Conservation (phyloP, 2,113 vertebrate genomes). For the Etheostoma cragini region DNA sequence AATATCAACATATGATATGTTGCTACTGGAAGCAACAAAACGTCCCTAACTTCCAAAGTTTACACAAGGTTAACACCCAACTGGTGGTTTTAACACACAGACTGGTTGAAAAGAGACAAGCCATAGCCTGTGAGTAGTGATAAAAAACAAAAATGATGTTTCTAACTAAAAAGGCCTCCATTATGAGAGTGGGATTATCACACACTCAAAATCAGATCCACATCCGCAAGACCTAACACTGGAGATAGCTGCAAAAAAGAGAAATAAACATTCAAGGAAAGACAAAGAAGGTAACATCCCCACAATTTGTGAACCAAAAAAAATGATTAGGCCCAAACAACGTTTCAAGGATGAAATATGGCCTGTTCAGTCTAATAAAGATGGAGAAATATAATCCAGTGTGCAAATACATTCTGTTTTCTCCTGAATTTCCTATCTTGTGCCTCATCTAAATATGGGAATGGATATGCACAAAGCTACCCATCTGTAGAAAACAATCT, state of each 20-base stretch:
- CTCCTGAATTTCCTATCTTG: neutral
- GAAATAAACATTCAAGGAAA: neutral
- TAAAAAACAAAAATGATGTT: conserved; percentile 17
- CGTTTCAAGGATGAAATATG: neutral
- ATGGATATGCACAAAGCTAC: neutral
- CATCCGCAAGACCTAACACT: conserved; percentile 14
- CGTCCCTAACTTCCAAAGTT: neutral
- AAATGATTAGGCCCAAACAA: neutral
- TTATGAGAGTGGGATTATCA: conserved; percentile 4
- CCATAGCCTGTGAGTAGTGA: neutral
- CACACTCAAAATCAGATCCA: conserved; percentile 3
- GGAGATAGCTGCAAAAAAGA: neutral
- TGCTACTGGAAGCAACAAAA: neutral
- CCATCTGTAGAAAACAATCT: conserved; percentile 3
- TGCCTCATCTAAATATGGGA: neutral
- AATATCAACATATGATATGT: neutral
- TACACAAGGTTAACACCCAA: neutral
- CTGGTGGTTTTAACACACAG: conserved; percentile 1
- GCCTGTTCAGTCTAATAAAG: neutral
- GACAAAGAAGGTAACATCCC: neutral
- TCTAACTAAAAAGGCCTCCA: neutral
- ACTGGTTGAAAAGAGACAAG: conserved; percentile 8
- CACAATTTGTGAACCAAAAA: neutral
- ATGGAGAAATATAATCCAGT: neutral
- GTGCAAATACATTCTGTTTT: neutral